Percentiles rank a stretch among this genome's conserved stretches.
phyloP scores from a whole-genome alignment of 2,888 invertebrate species.

The Aleiodes leptofemur region DNA sequence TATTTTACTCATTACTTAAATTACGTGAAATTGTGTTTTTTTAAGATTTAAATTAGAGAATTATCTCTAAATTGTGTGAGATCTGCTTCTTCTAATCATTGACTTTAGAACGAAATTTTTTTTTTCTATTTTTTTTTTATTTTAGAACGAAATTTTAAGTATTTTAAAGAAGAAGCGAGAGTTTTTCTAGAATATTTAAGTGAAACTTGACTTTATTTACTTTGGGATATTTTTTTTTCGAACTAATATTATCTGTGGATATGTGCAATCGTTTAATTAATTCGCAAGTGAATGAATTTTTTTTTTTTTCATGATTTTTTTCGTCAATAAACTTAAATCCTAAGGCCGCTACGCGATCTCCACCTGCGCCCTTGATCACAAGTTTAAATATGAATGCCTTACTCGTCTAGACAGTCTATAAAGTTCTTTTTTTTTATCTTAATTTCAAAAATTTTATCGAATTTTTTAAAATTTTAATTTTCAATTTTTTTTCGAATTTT shows the following conservation, averaged over 20 bases:
- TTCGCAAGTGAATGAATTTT: slow-evolving; percentile 47
- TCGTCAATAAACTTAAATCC: slow-evolving; percentile 51
- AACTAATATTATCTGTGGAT: slow-evolving; percentile 52
- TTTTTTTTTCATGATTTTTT: neutral
- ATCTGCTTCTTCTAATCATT: too few species aligned
- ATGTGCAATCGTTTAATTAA: slow-evolving; percentile 60
- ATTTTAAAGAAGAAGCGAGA: too few species aligned
- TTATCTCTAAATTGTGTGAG: too few species aligned
- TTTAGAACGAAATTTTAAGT: too few species aligned
- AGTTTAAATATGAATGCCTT: slow-evolving; percentile 19
- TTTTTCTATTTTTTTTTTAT: too few species aligned
- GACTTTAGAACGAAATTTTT: too few species aligned
- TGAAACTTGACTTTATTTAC: too few species aligned
- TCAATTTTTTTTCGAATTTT: too few species aligned
- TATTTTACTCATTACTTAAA: slow-evolving; percentile 2
- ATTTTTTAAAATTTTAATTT: neutral
- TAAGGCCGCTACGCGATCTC: slow-evolving; percentile 56
- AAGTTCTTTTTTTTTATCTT: slow-evolving; percentile 26
- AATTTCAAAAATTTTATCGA: slow-evolving; percentile 1
- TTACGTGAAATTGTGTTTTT: neutral
- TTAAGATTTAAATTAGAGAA: neutral
- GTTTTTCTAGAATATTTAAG: too few species aligned
- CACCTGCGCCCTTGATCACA: slow-evolving; percentile 31
- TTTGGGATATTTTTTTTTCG: neutral
- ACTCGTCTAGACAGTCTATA: slow-evolving; percentile 31